A percentile compares a stretch with the other conserved stretches of the same genome.
Evolutionary conservation across 2,113 vertebrate genomes (phyloP).

Genomic region (Natator depressus): DNA sequence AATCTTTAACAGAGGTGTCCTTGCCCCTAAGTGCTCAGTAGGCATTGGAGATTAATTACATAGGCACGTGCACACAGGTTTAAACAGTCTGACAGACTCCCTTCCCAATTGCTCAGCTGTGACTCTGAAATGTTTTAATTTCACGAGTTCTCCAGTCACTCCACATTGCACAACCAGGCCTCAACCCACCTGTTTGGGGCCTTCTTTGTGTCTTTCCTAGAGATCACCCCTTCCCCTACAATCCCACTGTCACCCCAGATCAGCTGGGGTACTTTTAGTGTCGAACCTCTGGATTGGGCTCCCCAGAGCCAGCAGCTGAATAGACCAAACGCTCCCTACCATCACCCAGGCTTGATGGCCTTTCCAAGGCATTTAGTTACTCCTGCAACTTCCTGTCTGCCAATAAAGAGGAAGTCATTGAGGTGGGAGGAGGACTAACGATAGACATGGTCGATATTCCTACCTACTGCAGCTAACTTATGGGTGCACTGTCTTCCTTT

Average conservation of each 20-base stretch:
- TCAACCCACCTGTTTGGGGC: neutral
- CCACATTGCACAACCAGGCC: neutral
- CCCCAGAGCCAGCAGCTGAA: neutral
- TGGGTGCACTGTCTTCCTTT: neutral
- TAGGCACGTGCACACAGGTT: neutral
- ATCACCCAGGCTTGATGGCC: neutral
- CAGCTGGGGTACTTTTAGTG: neutral
- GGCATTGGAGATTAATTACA: slow-evolving; percentile 41
- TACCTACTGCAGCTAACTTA: neutral
- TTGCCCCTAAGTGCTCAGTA: slow-evolving; percentile 7
- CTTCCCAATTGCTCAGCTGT: slow-evolving; percentile 51
- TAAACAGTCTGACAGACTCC: slow-evolving; percentile 65
- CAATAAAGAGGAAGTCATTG: neutral
- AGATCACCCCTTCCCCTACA: neutral
- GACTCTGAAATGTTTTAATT: slow-evolving; percentile 30
- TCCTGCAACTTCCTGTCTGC: neutral
- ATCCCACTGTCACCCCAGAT: neutral
- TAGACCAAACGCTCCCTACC: neutral
- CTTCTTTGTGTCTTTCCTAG: neutral
- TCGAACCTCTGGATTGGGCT: neutral
- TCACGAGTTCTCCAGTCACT: slow-evolving; percentile 31
- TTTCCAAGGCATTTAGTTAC: neutral
- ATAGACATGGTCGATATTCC: neutral
- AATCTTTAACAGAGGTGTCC: slow-evolving; percentile 61
- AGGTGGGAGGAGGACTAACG: neutral